phyloP scores from a whole-genome alignment of 2,797 vertebrate genomes.

The Semotilus atromaculatus region DNA sequence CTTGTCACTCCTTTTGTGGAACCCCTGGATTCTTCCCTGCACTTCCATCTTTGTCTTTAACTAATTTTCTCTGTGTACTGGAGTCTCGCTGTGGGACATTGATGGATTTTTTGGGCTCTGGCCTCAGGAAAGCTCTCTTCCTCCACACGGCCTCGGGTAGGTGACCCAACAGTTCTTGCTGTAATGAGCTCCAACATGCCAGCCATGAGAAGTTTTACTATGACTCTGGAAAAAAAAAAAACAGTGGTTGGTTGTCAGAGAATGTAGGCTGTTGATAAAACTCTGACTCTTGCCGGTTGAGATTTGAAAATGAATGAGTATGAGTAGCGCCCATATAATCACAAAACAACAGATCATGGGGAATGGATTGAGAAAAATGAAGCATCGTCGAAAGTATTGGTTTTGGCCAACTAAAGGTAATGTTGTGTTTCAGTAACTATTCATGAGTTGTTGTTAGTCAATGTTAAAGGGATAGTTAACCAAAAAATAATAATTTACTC shows the following conservation, averaged over 20 bases:
- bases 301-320: conserved; percentile 33
- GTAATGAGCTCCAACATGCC: conserved; percentile 27
- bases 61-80: not conserved
- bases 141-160: conserved; percentile 65
- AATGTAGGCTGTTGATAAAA: conserved; percentile 15
- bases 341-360: conserved; percentile 60
- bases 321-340: conserved; percentile 35
- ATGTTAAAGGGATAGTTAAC: not conserved
- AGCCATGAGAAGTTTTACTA: conserved; percentile 22
- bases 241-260: conserved; percentile 4
- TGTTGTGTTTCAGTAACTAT: conserved; percentile 71
- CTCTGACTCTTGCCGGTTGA: not conserved
- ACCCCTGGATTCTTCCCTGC: conserved; percentile 1
- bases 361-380: conserved; percentile 71
- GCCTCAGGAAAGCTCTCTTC: conserved; percentile 59
- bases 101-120: conserved; percentile 66
- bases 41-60: not conserved
- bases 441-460: conserved; percentile 59
- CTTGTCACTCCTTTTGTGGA: not conserved
- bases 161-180: conserved; percentile 54
- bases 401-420: conserved; percentile 81
- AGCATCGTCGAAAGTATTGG: conserved; percentile 80
- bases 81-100: conserved; percentile 27
- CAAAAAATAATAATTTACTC: not conserved
- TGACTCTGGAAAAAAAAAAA: conserved; percentile 28